Conservation (phyloP, 1,140 invertebrate genomes). For the Drosophila lowei region DNA sequence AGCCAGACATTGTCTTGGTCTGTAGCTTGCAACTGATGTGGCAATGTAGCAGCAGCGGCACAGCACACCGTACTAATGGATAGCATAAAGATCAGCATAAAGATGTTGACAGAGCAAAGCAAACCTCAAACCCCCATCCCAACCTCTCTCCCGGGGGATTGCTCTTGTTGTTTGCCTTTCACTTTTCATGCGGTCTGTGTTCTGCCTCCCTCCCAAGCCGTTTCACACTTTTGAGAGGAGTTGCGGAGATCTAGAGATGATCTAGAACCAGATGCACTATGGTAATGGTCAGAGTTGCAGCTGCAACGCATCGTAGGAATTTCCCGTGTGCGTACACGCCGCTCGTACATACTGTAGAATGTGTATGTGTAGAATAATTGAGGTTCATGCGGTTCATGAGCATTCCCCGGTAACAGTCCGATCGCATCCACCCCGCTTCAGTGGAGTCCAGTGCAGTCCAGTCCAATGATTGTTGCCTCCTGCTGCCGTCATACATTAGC, state of each 20-base stretch:
- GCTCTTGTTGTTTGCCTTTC: conserved; percentile 35
- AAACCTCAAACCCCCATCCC: conserved; percentile 2
- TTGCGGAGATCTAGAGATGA: no score
- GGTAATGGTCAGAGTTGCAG: neutral
- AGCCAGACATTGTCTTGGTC: neutral
- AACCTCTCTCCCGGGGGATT: neutral
- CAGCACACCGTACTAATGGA: conserved; percentile 18
- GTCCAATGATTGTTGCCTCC: conserved; percentile 38
- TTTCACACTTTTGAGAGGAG: conserved; percentile 6
- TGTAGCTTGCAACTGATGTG: no score
- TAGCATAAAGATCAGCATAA: conserved; percentile 33
- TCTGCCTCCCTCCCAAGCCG: neutral
- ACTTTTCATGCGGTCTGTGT: conserved; percentile 23
- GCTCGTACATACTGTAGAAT: neutral
- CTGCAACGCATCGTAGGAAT: conserved; percentile 18
- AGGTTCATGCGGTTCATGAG: conserved; percentile 34
- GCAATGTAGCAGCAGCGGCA: no score
- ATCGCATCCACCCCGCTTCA: neutral
- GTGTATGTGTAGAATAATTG: conserved; percentile 39
- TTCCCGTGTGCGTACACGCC: conserved; percentile 22
- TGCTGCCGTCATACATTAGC: conserved; percentile 53
- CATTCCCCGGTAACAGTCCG: conserved; percentile 18
- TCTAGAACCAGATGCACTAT: no score
- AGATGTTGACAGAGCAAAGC: conserved; percentile 42
- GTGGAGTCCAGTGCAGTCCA: neutral